Evolutionary conservation across 2,113 vertebrate species (phyloP).

Genomic region (Nematolebias whitei): DNA sequence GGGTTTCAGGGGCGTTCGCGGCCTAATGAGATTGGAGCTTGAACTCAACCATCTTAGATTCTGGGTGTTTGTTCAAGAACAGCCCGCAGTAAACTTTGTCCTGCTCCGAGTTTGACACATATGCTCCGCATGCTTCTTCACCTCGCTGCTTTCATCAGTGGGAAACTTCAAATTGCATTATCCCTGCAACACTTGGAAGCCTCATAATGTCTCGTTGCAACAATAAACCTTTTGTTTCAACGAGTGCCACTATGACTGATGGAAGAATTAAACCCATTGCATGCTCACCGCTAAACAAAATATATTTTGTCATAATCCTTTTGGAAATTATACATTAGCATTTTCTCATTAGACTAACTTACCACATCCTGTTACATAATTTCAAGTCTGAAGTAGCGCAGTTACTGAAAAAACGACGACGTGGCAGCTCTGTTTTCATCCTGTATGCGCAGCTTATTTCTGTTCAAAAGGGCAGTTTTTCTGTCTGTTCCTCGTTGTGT

Average conservation of each 20-base stretch:
- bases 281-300: background rate
- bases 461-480: conserved; percentile 37
- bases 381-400: conserved; percentile 27
- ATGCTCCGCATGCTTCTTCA: background rate
- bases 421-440: conserved; percentile 33
- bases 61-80: conserved; percentile 19
- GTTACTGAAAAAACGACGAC: conserved; percentile 32
- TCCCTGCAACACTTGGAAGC: conserved; percentile 6
- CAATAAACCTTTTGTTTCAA: background rate
- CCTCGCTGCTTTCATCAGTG: background rate
- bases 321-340: conserved; percentile 11
- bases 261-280: conserved; percentile 1
- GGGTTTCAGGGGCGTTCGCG: conserved; percentile 18
- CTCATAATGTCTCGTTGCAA: background rate
- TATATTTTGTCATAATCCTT: conserved; percentile 10
- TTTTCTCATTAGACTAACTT: conserved; percentile 15
- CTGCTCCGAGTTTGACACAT: conserved; percentile 17
- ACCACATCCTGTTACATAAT: conserved; percentile 47
- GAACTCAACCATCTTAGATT: conserved; percentile 29
- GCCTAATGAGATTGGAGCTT: conserved; percentile 42
- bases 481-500: conserved; percentile 57
- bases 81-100: conserved; percentile 20
- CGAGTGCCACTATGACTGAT: conserved; percentile 1
- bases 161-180: background rate
- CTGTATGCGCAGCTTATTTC: background rate